Evolutionary conservation across 2,113 vertebrate species (phyloP).

Genomic region (Pteropus alecto): DNA sequence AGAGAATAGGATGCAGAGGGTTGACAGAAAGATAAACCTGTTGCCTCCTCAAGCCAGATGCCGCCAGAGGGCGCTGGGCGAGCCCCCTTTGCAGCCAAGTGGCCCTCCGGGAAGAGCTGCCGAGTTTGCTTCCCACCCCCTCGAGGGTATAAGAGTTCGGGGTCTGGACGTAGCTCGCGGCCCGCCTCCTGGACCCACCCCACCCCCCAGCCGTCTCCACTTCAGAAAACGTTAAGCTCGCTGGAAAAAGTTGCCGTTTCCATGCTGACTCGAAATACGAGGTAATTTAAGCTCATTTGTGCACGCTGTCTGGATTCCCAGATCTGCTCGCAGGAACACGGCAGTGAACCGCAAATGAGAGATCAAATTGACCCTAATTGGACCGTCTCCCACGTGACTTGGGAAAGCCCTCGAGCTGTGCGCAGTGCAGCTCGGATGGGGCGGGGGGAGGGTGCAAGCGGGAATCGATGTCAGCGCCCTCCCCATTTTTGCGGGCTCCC

Average conservation of each 20-base stretch:
- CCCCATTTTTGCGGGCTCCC: not conserved
- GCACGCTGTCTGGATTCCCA: accelerated
- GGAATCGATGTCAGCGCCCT: not conserved
- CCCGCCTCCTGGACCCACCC: accelerated
- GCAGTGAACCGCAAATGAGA: not conserved
- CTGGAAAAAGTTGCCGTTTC: accelerated
- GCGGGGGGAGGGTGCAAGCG: not conserved
- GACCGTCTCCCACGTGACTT: not conserved
- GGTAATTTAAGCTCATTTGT: not conserved
- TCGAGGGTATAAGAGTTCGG: accelerated
- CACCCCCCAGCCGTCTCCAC: not conserved
- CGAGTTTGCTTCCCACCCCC: accelerated
- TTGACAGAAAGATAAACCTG: accelerated
- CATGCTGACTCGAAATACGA: accelerated
- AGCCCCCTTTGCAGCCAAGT: accelerated
- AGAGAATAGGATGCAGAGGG: accelerated
- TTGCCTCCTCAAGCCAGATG: accelerated
- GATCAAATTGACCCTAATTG: not conserved
- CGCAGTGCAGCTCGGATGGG: accelerated
- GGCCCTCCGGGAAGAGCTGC: not conserved
- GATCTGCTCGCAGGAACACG: accelerated
- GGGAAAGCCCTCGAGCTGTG: not conserved
- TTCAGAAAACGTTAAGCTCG: too few species aligned
- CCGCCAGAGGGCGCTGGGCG: not conserved
- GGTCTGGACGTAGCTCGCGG: accelerated